These are phyloP conservation scores for Mycetomoellerius zeteki DNA, from an alignment of 1,140 invertebrate species.

Conservation along the genomic window DNA sequence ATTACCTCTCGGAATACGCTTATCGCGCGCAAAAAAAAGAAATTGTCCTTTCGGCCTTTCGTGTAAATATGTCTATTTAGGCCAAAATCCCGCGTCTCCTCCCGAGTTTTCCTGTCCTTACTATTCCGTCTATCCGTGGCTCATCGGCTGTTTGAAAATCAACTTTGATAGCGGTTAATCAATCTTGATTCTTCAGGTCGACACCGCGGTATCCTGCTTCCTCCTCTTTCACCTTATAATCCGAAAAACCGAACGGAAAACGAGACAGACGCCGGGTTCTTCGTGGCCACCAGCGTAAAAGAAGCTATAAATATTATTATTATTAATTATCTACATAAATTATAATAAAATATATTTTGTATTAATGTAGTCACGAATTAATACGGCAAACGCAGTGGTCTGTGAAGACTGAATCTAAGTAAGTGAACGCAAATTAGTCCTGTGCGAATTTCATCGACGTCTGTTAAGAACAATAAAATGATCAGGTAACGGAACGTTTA, in stretches of 20 bases:
- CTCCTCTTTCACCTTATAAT: background rate
- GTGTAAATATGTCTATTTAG: conserved; percentile 85
- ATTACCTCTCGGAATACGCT: conserved; percentile 58
- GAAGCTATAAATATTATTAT: conserved; percentile 74
- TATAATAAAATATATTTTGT: conserved; percentile 81
- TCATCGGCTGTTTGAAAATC: conserved; percentile 72
- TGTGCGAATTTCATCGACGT: conserved; percentile 77
- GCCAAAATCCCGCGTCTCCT: conserved; percentile 68
- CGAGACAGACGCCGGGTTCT: conserved; percentile 38
- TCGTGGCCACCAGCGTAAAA: conserved; percentile 44
- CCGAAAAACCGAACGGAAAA: conserved; percentile 21
- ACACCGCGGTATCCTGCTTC: conserved; percentile 2
- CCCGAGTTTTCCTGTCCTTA: conserved; percentile 6
- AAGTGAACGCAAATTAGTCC: conserved; percentile 65
- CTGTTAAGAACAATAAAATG: conserved; percentile 75
- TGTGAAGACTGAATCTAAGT: conserved; percentile 72
- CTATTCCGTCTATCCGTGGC: conserved; percentile 8
- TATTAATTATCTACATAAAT: conserved; percentile 74
- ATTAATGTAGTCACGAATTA: conserved; percentile 80
- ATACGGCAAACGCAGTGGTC: conserved; percentile 77
- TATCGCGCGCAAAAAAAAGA: conserved; percentile 43
- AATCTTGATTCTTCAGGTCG: conserved; percentile 77
- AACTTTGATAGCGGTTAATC: conserved; percentile 83
- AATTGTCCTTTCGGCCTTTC: conserved; percentile 79
- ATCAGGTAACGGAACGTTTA: conserved; percentile 72